phyloP scores from a whole-genome alignment of 2,888 invertebrate species.

The Atrina japonica region DNA sequence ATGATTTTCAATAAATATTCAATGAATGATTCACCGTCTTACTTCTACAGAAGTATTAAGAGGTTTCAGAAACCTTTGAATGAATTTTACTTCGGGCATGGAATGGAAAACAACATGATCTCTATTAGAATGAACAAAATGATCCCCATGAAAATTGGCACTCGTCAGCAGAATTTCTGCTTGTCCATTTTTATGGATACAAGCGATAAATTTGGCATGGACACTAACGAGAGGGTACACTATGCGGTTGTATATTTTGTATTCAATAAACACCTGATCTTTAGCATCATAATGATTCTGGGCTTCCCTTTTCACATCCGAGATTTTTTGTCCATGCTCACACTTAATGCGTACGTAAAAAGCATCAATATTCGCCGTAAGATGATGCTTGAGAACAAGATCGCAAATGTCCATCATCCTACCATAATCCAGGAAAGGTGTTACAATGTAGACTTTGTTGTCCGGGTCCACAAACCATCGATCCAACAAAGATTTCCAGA shows the following conservation, averaged over 20 bases:
- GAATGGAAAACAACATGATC: conserved; percentile 57
- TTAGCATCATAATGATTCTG: conserved; percentile 57
- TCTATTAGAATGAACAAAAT: conserved; percentile 61
- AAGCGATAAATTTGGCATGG: conserved; percentile 69
- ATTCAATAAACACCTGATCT: conserved; percentile 71
- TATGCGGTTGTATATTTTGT: conserved; percentile 68
- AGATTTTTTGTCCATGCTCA: conserved; percentile 53
- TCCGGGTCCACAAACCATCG: conserved; percentile 67
- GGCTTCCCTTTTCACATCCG: conserved; percentile 58
- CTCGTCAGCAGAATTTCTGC: conserved; percentile 71
- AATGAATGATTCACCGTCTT: too few relatives aligned
- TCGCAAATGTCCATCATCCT: conserved; percentile 71
- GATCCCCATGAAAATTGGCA: conserved; percentile 67
- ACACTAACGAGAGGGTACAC: conserved; percentile 65
- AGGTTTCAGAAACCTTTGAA: conserved; percentile 58
- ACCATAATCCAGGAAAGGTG: conserved; percentile 70
- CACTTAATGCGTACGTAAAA: conserved; percentile 64
- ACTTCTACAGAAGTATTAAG: conserved; percentile 49
- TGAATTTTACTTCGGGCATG: conserved; percentile 65
- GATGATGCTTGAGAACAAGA: conserved; percentile 61
- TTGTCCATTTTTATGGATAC: conserved; percentile 57
- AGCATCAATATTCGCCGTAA: conserved; percentile 65
- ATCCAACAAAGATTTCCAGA: conserved; percentile 75
- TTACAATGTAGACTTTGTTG: conserved; percentile 70
- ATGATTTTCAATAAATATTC: too few relatives aligned